Evolutionary conservation across 2,113 vertebrate genomes (phyloP).

Genomic region (Trogon surrucura): DNA sequence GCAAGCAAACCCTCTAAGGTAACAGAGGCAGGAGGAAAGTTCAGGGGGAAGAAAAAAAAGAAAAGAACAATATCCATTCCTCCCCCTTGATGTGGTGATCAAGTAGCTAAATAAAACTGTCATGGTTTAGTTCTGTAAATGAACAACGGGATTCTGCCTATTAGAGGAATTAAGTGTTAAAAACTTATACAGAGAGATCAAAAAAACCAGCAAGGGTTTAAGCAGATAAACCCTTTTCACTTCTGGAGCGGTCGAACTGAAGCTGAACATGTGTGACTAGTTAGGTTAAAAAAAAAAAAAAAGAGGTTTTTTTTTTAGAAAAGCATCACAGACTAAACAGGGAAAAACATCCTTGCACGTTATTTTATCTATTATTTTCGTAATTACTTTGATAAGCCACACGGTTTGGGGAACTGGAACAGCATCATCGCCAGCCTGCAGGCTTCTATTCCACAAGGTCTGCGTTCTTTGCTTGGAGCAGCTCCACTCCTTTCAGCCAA

Average conservation of each 20-base stretch:
- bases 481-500: not conserved
- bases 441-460: not conserved
- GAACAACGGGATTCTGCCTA: accelerated
- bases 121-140: not conserved
- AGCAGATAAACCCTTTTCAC: not conserved
- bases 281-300: not conserved
- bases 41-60: not conserved
- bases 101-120: not conserved
- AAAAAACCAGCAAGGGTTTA: not conserved
- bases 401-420: not conserved
- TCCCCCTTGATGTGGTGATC: accelerated
- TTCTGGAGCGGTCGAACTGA: not conserved
- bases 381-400: not conserved
- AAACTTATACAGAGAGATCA: accelerated
- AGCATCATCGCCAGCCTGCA: not conserved
- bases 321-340: not conserved
- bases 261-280: not conserved
- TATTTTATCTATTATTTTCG: not conserved
- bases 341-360: accelerated
- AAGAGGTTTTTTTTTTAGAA: too few relatives aligned
- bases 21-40: too few relatives aligned
- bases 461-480: not conserved
- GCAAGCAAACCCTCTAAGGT: too few relatives aligned
- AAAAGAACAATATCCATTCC: accelerated
- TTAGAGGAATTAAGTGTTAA: accelerated